A percentile compares a stretch with the other conserved stretches of the same genome.
phyloP scores from a whole-genome alignment of 2,797 vertebrate species.

The Vultur gryphus region DNA sequence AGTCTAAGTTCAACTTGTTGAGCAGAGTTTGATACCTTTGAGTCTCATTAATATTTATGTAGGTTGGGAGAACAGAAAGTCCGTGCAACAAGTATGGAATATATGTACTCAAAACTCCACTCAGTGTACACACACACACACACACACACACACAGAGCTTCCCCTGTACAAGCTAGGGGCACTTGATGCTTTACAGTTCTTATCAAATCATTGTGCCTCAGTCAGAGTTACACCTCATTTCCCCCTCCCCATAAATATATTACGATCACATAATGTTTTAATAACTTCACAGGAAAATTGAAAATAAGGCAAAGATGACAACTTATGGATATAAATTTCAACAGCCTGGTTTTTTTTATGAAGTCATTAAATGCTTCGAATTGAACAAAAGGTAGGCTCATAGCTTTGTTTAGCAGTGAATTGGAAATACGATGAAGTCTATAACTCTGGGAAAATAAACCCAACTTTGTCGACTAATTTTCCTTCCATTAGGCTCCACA shows the following conservation, averaged over 20 bases:
- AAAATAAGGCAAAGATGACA: slow-evolving; percentile 59
- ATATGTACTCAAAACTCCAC: neutral
- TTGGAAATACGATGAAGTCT: slow-evolving; percentile 22
- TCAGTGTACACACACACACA: neutral
- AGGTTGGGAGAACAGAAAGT: neutral
- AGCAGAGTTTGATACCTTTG: slow-evolving; percentile 29
- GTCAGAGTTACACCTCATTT: slow-evolving; percentile 56
- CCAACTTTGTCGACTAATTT: slow-evolving; percentile 16
- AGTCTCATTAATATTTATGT: slow-evolving; percentile 32
- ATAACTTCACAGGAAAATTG: slow-evolving; percentile 56
- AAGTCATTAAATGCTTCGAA: slow-evolving; percentile 35
- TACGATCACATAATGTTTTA: slow-evolving; percentile 57
- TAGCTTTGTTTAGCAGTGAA: slow-evolving; percentile 10
- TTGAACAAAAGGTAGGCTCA: slow-evolving; percentile 37
- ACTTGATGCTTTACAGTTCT: neutral
- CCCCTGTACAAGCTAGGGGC: neutral
- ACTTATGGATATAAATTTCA: slow-evolving; percentile 54
- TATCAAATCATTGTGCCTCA: slow-evolving; percentile 19
- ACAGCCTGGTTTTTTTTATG: slow-evolving; percentile 3
- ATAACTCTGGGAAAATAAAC: slow-evolving; percentile 52
- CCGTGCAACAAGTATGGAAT: neutral
- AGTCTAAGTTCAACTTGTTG: slow-evolving; percentile 29
- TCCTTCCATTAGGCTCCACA: slow-evolving; percentile 29
- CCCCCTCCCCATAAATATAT: slow-evolving; percentile 53
- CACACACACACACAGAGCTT: neutral